Evolutionary conservation across 1,140 invertebrate species (phyloP).

Genomic region (Drosophila seguyi): DNA sequence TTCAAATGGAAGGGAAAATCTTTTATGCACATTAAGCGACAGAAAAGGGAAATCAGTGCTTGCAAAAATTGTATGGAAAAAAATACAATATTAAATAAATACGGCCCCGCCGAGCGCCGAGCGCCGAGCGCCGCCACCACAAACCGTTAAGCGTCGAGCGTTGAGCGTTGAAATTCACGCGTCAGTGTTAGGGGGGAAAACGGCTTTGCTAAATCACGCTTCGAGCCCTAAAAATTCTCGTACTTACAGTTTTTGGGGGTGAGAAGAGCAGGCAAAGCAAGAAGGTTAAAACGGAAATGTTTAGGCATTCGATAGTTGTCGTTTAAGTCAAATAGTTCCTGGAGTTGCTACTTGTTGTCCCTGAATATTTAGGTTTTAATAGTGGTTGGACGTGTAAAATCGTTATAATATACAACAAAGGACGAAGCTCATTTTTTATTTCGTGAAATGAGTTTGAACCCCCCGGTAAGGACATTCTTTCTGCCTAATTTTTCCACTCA

Average conservation of each 20-base stretch:
- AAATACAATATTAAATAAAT: constrained; percentile 84
- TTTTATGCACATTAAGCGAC: constrained; percentile 83
- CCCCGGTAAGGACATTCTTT: constrained; percentile 64
- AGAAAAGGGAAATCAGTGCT: constrained; percentile 82
- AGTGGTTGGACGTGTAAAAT: not conserved
- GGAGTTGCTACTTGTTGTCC: constrained; percentile 8
- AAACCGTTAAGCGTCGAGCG: constrained; percentile 80
- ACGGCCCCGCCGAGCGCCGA: constrained; percentile 45
- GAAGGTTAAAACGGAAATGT: constrained; percentile 24
- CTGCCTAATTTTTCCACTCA: constrained; percentile 82
- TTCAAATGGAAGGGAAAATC: constrained; percentile 80
- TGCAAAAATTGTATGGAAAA: constrained; percentile 66
- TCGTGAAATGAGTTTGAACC: constrained; percentile 53
- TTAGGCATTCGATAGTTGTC: constrained; percentile 5
- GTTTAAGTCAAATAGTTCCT: constrained; percentile 1
- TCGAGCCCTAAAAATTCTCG: constrained; percentile 9
- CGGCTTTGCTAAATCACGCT: constrained; percentile 32
- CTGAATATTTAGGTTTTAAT: not conserved
- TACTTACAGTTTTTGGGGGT: constrained; percentile 18
- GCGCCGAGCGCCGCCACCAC: constrained; percentile 58
- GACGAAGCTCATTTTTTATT: constrained; percentile 50
- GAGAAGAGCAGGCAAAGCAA: not conserved
- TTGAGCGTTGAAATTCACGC: constrained; percentile 82
- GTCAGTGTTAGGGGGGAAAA: constrained; percentile 60
- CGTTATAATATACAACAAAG: constrained; percentile 3